A percentile compares a stretch with the other conserved stretches of the same genome.
These are phyloP conservation scores for Dichetophora obliterata DNA, from an alignment of 2,888 invertebrate genomes.

Conservation along the genomic window DNA sequence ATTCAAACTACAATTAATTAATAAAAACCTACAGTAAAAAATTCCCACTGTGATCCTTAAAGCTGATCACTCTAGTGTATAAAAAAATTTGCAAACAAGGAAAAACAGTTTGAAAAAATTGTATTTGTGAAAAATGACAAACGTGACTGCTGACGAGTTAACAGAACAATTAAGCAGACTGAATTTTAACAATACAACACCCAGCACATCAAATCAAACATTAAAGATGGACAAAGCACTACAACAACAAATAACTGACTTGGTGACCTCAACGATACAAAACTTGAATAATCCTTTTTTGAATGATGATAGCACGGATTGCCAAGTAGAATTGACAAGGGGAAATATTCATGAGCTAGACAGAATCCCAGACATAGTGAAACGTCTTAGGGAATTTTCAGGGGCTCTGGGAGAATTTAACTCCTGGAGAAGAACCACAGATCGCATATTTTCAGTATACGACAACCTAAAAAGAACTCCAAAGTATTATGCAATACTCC, in stretches of 20 bases:
- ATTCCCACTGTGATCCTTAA: too few species aligned
- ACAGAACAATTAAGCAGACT: not conserved
- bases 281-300: not conserved
- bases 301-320: not conserved
- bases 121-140: not conserved
- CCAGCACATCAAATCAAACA: not conserved
- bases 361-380: not conserved
- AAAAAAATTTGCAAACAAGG: too few species aligned
- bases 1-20: too few species aligned
- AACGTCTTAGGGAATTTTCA: not conserved
- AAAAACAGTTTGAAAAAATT: not conserved
- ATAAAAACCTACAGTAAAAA: too few species aligned
- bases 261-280: not conserved
- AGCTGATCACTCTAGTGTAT: too few species aligned
- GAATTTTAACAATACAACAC: too few species aligned
- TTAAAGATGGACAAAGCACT: not conserved
- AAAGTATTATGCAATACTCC: not conserved
- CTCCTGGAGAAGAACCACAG: too few species aligned
- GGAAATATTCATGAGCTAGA: not conserved
- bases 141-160: not conserved
- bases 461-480: not conserved
- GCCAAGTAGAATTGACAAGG: not conserved
- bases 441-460: not conserved
- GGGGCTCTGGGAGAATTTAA: not conserved
- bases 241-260: not conserved